Percentiles rank a stretch among this genome's conserved stretches.
Conservation (phyloP, 2,888 invertebrate genomes). For the Clepsis dumicolana region DNA sequence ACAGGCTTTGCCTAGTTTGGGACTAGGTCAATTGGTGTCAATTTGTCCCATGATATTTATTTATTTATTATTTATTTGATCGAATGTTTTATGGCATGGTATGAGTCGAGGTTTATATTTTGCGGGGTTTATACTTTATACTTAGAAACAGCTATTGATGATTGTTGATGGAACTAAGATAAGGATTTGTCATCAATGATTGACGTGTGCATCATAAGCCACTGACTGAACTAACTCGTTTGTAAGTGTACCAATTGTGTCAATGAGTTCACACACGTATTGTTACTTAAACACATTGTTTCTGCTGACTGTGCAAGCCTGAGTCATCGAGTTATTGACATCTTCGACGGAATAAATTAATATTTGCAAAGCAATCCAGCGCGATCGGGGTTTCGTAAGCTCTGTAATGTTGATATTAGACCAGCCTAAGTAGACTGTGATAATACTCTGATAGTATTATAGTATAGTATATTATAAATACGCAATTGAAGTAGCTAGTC, state of each 20-base stretch:
- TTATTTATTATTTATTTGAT: no score
- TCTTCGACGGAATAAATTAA: slow-evolving; percentile 28
- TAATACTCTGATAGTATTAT: no score
- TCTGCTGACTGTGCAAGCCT: slow-evolving; percentile 19
- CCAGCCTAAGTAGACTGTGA: neutral
- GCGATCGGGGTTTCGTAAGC: slow-evolving; percentile 21
- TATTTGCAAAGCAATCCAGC: slow-evolving; percentile 38
- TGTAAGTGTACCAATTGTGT: neutral
- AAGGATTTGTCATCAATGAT: neutral
- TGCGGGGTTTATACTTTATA: no score
- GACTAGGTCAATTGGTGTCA: no score
- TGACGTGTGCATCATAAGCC: neutral
- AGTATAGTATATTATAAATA: neutral
- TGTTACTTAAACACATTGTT: neutral
- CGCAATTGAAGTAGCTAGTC: neutral
- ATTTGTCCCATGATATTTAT: no score
- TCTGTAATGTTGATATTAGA: slow-evolving; percentile 2
- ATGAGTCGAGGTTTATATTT: neutral
- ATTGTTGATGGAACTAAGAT: neutral
- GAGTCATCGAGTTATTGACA: slow-evolving; percentile 39
- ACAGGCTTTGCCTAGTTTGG: no score
- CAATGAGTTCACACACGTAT: neutral
- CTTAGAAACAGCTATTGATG: no score
- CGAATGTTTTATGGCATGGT: no score
- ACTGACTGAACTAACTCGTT: neutral